Evolutionary conservation across 2,888 invertebrate genomes (phyloP), one percentile per base, ranked within the genome.

Genomic region (Cephus pulcher): DNA sequence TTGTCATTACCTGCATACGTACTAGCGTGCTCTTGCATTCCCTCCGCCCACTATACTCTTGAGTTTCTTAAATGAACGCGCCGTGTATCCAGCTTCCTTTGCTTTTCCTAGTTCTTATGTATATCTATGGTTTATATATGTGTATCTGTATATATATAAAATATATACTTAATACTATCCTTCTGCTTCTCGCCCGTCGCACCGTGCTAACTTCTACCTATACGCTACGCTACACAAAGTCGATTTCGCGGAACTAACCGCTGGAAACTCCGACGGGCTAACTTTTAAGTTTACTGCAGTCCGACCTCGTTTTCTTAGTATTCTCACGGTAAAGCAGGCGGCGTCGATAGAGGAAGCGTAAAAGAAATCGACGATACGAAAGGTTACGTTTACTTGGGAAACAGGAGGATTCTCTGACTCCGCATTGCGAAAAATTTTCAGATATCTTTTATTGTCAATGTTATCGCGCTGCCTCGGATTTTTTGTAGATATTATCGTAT

Each of bases 1-100:
- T 80, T 81, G 75, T 77, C 80, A 75, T 75, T 80, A 78, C 80
- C 76, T 75, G 56, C 69, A 34, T 76, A 71, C 34, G 37, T 71
- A 23, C 23, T 56, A 23, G 23, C 9, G 23, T 23, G 23, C 56
- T 23, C 15, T 56, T 56, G 56, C 56, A 56, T 56, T 56, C 2
- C 56, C 56, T 56, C 56, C 0, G 9, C 23, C 56, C 56, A 23
- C 23, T 56, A 1, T 56, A 3, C 9, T 56, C 23, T 23, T 23
- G 23, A 56, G 56, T 56, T 56, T 56, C 9, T 56, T 56, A 56
- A 56, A 56, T 23, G 56, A 56, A 56, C 9, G 40, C 23, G 56
- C 56, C 9, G 56, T 23, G 56, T 56, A 56, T 56, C 23, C 56
- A 3, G 56, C 56, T 56, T 56, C 23, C 23, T 56, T 56, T 23